Conservation (phyloP, 1,140 invertebrate genomes). For the Drosophila lowei region DNA sequence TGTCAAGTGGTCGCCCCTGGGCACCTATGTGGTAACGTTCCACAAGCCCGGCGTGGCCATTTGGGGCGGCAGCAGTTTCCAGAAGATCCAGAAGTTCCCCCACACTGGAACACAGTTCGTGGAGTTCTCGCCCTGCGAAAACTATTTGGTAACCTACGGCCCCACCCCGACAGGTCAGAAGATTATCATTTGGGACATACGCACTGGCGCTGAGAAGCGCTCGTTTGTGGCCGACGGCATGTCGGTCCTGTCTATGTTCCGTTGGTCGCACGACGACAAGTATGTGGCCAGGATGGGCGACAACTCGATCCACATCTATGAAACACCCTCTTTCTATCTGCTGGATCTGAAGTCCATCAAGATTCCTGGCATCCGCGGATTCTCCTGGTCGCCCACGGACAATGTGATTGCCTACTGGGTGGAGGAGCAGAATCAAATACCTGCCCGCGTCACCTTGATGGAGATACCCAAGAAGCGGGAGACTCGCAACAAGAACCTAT, state of each 20-base stretch:
- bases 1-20: slow-evolving; percentile 98
- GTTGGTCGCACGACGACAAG: slow-evolving; percentile 98
- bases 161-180: slow-evolving; percentile 88
- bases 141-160: slow-evolving; percentile 96
- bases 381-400: slow-evolving; percentile 98
- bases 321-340: slow-evolving; percentile 96
- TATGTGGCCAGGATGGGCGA: slow-evolving; percentile 96
- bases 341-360: slow-evolving; percentile 98
- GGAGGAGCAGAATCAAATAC: slow-evolving; percentile 97
- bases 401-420: slow-evolving; percentile 99
- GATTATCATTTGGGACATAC: slow-evolving; percentile 97
- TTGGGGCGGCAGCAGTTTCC: slow-evolving; percentile 97
- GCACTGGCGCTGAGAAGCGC: slow-evolving; percentile 95
- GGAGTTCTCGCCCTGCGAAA: slow-evolving; percentile 99
- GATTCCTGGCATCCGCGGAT: slow-evolving; percentile 95
- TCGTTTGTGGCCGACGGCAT: slow-evolving; percentile 93
- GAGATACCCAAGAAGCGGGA: slow-evolving; percentile 95
- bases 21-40: slow-evolving; percentile 98
- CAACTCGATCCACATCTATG: slow-evolving; percentile 95
- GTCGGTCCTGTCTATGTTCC: slow-evolving; percentile 95
- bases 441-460: slow-evolving; percentile 91
- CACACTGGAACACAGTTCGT: slow-evolving; percentile 97
- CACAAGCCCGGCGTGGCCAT: slow-evolving; percentile 97
- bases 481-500: slow-evolving; percentile 97
- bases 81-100: slow-evolving; percentile 94